A percentile compares a stretch with the other conserved stretches of the same genome.
Evolutionary conservation across 1,140 invertebrate genomes (phyloP).

Genomic region (Papilio polyxenes): DNA sequence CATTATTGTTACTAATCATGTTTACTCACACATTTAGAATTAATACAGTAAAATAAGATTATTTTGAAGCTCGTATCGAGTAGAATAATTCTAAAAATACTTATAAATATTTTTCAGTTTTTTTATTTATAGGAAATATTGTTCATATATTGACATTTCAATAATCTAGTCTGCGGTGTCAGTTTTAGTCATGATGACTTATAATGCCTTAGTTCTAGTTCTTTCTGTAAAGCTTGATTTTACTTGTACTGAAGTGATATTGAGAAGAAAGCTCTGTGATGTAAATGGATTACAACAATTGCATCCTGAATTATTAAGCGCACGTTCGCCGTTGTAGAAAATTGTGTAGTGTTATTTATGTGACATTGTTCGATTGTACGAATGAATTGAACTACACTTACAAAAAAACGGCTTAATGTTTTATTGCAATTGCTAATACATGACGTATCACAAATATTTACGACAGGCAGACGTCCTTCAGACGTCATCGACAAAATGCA

Average conservation of each 20-base stretch:
- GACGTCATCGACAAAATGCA: too few relatives aligned
- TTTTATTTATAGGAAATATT: too few relatives aligned
- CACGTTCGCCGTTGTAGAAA: not conserved
- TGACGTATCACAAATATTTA: too few relatives aligned
- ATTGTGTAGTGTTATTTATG: not conserved
- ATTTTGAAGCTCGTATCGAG: too few relatives aligned
- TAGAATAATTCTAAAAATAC: too few relatives aligned
- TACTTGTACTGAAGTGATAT: not conserved
- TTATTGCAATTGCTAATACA: too few relatives aligned
- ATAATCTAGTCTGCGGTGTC: too few relatives aligned
- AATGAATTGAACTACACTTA: not conserved
- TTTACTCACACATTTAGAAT: not conserved
- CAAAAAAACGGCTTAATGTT: not conserved
- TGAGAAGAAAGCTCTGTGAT: not conserved
- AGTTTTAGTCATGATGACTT: too few relatives aligned
- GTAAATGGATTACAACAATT: not conserved
- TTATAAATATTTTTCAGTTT: too few relatives aligned
- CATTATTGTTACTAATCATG: constrained; percentile 4
- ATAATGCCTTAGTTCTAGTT: too few relatives aligned
- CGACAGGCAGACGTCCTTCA: too few relatives aligned
- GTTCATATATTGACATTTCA: too few relatives aligned
- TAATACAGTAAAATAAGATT: not conserved
- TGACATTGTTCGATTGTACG: not conserved
- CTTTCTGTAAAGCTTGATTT: not conserved
- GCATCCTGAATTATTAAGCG: constrained; percentile 8